These are phyloP conservation scores for Gallinago stenura DNA, from an alignment of 2,797 vertebrate genomes.

Conservation along the genomic window DNA sequence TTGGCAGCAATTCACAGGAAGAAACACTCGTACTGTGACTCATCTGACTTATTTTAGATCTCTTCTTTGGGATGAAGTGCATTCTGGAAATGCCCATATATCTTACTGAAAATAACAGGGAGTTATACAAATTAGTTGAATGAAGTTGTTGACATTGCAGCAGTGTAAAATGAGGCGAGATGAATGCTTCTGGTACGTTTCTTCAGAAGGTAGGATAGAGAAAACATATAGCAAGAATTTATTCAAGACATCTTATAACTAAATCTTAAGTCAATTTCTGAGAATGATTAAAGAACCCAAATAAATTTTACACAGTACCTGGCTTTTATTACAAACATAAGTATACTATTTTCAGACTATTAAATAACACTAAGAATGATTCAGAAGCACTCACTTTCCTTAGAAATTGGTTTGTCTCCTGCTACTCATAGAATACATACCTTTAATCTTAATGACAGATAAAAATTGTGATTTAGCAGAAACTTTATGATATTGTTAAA, in stretches of 20 bases:
- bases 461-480: background rate
- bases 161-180: background rate
- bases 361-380: background rate
- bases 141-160: background rate
- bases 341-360: background rate
- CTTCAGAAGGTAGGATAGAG: background rate
- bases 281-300: background rate
- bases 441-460: background rate
- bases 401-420: background rate
- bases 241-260: background rate
- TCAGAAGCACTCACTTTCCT: background rate
- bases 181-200: background rate
- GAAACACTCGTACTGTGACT: background rate
- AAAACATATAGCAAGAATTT: background rate
- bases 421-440: background rate
- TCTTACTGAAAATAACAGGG: background rate
- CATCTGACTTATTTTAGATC: background rate
- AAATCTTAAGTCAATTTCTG: background rate
- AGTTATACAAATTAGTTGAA: background rate
- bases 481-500: background rate
- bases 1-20: slow-evolving; percentile 1
- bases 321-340: background rate
- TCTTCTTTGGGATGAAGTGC: background rate
- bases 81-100: background rate
- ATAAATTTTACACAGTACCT: background rate